Evolutionary conservation across 2,113 vertebrate species (phyloP), one percentile per base, ranked within the genome.

Genomic region (Sphaerodactylus townsendi): DNA sequence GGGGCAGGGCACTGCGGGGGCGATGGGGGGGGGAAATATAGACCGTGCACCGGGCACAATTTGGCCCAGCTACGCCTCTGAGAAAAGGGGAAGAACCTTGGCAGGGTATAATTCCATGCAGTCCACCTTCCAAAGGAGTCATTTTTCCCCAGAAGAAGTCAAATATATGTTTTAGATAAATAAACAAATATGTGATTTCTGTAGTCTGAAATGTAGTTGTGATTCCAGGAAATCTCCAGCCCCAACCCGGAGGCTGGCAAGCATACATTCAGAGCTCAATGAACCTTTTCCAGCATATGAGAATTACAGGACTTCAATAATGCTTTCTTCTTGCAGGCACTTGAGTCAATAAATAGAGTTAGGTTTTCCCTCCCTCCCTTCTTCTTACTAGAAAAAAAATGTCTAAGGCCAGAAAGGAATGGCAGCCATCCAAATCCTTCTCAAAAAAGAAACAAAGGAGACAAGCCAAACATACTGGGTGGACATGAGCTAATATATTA

Each of bases 251-350:
- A 56, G 53, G 53, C 6, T 23, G 21, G 21, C 53, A 56, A 56
- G 4, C 19, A 17, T 84, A 48, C 90, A 76, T 84, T 77, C 50
- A 86, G 53, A 79, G 64, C 82, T 33, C 75, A 90, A 83, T 78
- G 90, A 79, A 79, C 41, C 25, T 85, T n/a, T 78, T 84, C n/a
- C 72, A 83, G 70, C 33, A 53, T 83, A 10, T 71, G 77, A 85
- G 21, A 59, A 79, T 5, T 79, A 70, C 23, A 66, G 25, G 69
- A 44, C 77, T 87, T 28, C 3, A 33, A 80, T 89, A 62, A 10
- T 62, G 0, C 83, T 76, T 92, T 39, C 65, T 86, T 50, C 25
- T 89, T 85, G 10, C 71, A 84, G 44, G 48, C 72, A 30, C 41
- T 62, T 50, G 82, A 21, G 50, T 37, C 87, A 82, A 76, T 69